Percentiles rank a stretch among this genome's conserved stretches.
Conservation (phyloP, 2,113 vertebrate genomes). For the Ceratotherium simum region DNA sequence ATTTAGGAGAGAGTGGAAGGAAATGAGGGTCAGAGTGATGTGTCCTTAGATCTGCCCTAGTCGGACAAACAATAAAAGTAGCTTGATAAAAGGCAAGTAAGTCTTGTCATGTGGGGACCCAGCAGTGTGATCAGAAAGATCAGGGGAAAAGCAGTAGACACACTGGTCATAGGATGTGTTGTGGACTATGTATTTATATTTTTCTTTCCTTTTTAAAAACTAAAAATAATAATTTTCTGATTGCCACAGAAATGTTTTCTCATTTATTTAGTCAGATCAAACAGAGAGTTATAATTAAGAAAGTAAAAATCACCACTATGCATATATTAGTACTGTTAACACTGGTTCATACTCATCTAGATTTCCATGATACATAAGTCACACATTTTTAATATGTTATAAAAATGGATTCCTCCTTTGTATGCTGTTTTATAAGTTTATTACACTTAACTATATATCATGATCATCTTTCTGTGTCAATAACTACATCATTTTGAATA, state of each 20-base stretch:
- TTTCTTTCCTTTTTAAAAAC: background rate
- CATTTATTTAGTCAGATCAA: background rate
- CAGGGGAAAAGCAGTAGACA: background rate
- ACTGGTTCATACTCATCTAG: background rate
- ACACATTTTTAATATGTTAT: background rate
- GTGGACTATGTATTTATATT: background rate
- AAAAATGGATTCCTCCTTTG: background rate
- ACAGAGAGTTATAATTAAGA: constrained; percentile 9
- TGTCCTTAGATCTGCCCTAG: background rate
- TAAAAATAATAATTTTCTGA: constrained; percentile 43
- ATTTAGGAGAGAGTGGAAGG: background rate
- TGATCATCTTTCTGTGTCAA: background rate
- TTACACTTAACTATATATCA: background rate
- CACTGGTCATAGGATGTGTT: background rate
- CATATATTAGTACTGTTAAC: background rate
- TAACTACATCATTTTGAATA: background rate
- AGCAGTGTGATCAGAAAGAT: background rate
- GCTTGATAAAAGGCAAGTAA: background rate
- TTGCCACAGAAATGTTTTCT: background rate
- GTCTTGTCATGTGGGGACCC: background rate
- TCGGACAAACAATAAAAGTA: background rate
- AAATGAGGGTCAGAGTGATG: background rate
- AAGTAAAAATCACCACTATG: background rate
- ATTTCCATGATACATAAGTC: background rate
- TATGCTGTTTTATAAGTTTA: constrained; percentile 18